phyloP scores from a whole-genome alignment of 23 tunicate species.

The Ciona savignyi region DNA sequence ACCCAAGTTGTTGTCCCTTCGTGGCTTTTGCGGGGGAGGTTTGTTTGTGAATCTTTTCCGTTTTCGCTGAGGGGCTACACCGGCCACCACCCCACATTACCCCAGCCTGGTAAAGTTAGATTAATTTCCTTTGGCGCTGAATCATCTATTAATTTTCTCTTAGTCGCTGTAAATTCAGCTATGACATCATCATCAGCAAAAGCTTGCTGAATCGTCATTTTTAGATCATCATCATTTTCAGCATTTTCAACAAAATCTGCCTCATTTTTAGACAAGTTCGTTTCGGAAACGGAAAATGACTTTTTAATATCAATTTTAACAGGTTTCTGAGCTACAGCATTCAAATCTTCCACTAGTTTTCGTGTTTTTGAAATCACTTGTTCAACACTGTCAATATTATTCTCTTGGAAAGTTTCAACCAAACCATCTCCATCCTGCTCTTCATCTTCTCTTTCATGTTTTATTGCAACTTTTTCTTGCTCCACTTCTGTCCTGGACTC shows the following conservation, averaged over 20 bases:
- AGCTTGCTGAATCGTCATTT: conserved; percentile 79
- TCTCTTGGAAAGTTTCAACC: neutral
- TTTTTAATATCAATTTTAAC: too few species aligned
- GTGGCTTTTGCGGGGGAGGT: conserved; percentile 26
- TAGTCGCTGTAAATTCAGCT: conserved; percentile 63
- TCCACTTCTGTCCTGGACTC: neutral
- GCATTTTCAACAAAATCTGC: neutral
- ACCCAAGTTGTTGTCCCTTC: conserved; percentile 63
- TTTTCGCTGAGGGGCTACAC: conserved; percentile 32
- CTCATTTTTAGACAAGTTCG: neutral
- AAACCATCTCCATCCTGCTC: neutral
- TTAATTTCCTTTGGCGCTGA: conserved; percentile 27
- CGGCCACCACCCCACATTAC: conserved; percentile 60
- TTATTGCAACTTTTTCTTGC: neutral
- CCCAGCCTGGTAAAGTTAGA: conserved; percentile 54
- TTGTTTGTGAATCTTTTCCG: conserved; percentile 8
- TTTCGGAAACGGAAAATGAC: neutral
- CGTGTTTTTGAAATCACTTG: neutral
- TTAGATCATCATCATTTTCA: conserved; percentile 11
- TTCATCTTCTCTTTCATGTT: neutral
- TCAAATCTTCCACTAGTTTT: conserved; percentile 7
- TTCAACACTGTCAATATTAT: neutral
- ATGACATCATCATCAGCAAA: conserved; percentile 92
- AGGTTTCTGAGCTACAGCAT: neutral
- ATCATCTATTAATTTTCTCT: conserved; percentile 24